These are phyloP conservation scores for Dryobota labecula DNA, from an alignment of 2,888 invertebrate species.

Conservation along the genomic window DNA sequence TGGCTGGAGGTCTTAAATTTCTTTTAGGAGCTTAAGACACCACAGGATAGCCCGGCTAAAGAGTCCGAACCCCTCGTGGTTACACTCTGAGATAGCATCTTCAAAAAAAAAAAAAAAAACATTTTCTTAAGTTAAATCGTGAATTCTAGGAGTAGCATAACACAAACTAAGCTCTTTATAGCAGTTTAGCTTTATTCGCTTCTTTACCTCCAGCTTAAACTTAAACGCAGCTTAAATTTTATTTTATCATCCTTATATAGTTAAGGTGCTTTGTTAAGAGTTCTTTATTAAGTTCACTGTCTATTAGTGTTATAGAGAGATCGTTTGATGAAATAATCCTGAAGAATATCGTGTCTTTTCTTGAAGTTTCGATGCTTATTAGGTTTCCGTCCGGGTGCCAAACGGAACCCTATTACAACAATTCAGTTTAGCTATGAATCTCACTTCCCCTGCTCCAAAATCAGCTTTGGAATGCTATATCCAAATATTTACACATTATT, in stretches of 20 bases:
- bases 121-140: slow-evolving; percentile 33
- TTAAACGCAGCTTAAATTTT: slow-evolving; percentile 36
- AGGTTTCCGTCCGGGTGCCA: too few species aligned
- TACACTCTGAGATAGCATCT: too few species aligned
- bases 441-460: not conserved
- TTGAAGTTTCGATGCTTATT: not conserved
- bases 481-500: not conserved
- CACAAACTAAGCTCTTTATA: slow-evolving; percentile 28
- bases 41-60: too few species aligned
- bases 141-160: slow-evolving; percentile 15
- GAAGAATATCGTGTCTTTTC: not conserved
- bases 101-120: too few species aligned
- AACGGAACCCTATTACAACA: too few species aligned
- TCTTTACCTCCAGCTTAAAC: slow-evolving; percentile 30
- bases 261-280: not conserved
- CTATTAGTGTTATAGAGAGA: not conserved
- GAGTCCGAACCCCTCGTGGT: too few species aligned
- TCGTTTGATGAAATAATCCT: not conserved
- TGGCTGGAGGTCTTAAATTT: too few species aligned
- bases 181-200: slow-evolving; percentile 41
- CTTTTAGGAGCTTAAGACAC: too few species aligned
- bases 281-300: not conserved
- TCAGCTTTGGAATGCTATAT: not conserved
- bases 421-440: not conserved
- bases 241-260: slow-evolving; percentile 18